Conservation (phyloP, 2,113 vertebrate species). For the Xenopus tropicalis region DNA sequence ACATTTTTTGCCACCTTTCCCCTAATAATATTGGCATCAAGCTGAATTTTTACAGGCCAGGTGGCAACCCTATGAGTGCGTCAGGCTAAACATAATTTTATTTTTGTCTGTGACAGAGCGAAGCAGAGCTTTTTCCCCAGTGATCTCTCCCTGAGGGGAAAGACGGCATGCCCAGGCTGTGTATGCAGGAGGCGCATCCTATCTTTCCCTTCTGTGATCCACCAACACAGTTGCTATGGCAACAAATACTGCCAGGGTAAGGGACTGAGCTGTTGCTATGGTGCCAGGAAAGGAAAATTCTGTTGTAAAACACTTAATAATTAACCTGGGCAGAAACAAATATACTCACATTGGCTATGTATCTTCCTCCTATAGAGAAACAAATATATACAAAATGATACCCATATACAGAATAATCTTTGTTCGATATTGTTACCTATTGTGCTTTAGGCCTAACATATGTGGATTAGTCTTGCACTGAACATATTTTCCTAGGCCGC, state of each 20-base stretch:
- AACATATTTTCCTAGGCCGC: background rate
- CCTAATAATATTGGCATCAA: too few relatives aligned
- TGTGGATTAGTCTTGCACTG: background rate
- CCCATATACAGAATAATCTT: too few relatives aligned
- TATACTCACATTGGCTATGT: background rate
- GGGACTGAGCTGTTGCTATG: slow-evolving; percentile 60
- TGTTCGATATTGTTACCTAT: too few relatives aligned
- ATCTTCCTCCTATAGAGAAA: background rate
- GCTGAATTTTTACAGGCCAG: too few relatives aligned
- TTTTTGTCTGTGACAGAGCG: too few relatives aligned
- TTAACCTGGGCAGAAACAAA: slow-evolving; percentile 53
- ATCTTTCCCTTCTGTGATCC: slow-evolving; percentile 52
- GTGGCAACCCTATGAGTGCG: too few relatives aligned
- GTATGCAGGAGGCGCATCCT: slow-evolving; percentile 35
- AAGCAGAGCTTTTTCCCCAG: slow-evolving; percentile 11
- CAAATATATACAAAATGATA: too few relatives aligned
- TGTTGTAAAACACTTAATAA: slow-evolving; percentile 57
- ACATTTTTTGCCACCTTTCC: too few relatives aligned
- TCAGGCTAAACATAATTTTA: too few relatives aligned
- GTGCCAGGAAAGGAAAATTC: slow-evolving; percentile 56
- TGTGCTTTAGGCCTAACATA: background rate
- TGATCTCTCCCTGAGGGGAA: slow-evolving; percentile 29
- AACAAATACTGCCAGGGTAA: slow-evolving; percentile 55
- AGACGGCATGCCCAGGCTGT: slow-evolving; percentile 25
- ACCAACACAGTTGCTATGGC: slow-evolving; percentile 58